A percentile compares a stretch with the other conserved stretches of the same genome.
Evolutionary conservation across 1,140 invertebrate species (phyloP).

Genomic region (Cryptotermes secundus): DNA sequence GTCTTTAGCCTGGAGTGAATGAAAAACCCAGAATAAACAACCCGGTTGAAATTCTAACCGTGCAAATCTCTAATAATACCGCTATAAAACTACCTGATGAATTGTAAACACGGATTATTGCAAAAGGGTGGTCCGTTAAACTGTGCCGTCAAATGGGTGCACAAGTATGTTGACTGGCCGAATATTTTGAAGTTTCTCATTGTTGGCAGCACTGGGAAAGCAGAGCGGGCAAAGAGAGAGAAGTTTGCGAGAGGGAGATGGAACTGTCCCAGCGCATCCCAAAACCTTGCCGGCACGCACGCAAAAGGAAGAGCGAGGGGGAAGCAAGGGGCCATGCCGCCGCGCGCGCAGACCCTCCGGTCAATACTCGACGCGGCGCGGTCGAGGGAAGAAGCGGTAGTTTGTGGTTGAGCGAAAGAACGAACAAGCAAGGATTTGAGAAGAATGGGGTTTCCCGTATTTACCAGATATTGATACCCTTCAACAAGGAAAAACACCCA

Average conservation of each 20-base stretch:
- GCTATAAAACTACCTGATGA: no score
- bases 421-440: no score
- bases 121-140: no score
- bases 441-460: background rate
- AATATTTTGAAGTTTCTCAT: background rate
- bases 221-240: background rate
- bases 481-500: background rate
- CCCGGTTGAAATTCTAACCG: no score
- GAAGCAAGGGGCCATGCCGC: background rate
- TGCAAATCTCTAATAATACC: no score
- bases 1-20: no score
- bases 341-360: background rate
- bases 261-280: background rate
- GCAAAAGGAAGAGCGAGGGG: background rate
- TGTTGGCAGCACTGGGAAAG: slow-evolving; percentile 9
- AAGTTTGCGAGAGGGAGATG: background rate
- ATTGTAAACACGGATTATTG: no score
- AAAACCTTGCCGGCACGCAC: slow-evolving; percentile 1
- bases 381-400: background rate
- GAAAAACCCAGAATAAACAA: no score
- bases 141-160: no score
- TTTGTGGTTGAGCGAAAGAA: no score
- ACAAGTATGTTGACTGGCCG: no score
- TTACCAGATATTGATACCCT: background rate
- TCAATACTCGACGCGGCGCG: background rate